Percentiles rank a stretch among this genome's conserved stretches.
phyloP scores from a whole-genome alignment of 2,888 invertebrate species.

The Candidula unifasciata region DNA sequence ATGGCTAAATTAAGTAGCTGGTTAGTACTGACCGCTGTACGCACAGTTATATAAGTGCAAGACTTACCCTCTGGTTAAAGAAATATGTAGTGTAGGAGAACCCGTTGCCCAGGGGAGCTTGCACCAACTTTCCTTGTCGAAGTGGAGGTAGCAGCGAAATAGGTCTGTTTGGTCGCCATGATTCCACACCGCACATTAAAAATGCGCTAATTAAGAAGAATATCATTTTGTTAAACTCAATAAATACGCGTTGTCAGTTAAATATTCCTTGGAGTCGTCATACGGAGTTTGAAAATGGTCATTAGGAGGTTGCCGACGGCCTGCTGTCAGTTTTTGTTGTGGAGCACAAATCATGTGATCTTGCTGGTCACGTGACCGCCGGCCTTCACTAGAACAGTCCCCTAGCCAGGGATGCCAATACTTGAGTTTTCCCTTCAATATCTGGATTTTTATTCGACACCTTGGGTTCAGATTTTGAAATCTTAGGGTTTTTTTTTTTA shows the following conservation, averaged over 20 bases:
- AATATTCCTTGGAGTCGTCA: too few relatives aligned
- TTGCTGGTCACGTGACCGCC: not conserved
- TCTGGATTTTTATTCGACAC: too few relatives aligned
- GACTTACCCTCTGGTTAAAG: constrained; percentile 14
- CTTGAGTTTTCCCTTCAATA: too few relatives aligned
- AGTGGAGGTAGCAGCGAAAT: not conserved
- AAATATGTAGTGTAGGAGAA: constrained; percentile 14
- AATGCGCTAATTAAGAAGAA: not conserved
- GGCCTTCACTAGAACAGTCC: too few relatives aligned
- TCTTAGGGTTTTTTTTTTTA: too few relatives aligned
- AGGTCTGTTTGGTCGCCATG: not conserved
- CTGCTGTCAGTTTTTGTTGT: not conserved
- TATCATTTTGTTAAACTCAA: not conserved
- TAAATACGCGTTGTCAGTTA: not conserved
- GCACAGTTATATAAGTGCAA: too few relatives aligned
- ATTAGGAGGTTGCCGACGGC: too few relatives aligned
- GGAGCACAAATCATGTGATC: not conserved
- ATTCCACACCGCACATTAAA: constrained; percentile 1
- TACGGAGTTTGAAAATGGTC: too few relatives aligned
- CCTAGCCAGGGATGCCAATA: too few relatives aligned
- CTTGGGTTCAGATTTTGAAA: too few relatives aligned
- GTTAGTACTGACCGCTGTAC: too few relatives aligned
- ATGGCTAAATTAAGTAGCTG: too few relatives aligned
- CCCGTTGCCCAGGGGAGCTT: not conserved
- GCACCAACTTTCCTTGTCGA: not conserved